Evolutionary conservation across 2,797 vertebrate species (phyloP).

Genomic region (Fundulus diaphanus): DNA sequence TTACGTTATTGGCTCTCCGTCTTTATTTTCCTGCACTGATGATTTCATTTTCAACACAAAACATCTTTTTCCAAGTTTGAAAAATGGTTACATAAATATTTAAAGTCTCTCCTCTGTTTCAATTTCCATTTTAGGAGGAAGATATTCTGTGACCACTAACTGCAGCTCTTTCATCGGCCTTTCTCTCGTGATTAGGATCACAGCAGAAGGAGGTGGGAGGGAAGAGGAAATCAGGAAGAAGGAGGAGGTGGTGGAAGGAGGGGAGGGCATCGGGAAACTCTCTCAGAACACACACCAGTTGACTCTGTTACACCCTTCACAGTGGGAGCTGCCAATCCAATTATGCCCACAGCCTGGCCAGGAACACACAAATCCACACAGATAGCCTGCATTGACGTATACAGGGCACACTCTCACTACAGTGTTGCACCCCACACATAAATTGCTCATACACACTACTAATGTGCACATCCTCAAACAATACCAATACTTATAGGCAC

Average conservation of each 20-base stretch:
- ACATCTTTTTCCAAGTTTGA: background rate
- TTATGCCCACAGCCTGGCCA: conserved; percentile 43
- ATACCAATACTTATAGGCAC: conserved; percentile 25
- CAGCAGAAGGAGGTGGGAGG: conserved; percentile 38
- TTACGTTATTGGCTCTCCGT: background rate
- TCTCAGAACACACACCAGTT: conserved; percentile 69
- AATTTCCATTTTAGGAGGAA: conserved; percentile 18
- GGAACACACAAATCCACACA: conserved; percentile 9
- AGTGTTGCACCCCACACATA: conserved; percentile 16
- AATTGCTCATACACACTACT: conserved; percentile 11
- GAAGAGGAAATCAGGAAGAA: conserved; percentile 24
- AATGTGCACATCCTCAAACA: background rate
- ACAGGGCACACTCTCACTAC: background rate
- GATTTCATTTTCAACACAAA: background rate
- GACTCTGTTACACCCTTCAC: conserved; percentile 71
- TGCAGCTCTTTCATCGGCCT: conserved; percentile 35
- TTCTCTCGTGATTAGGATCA: conserved; percentile 65
- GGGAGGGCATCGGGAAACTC: conserved; percentile 51
- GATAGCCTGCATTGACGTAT: background rate
- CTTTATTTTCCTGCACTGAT: background rate
- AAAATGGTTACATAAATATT: background rate
- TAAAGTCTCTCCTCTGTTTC: conserved; percentile 5
- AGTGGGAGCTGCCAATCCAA: conserved; percentile 76
- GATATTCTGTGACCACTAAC: conserved; percentile 24
- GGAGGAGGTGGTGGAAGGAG: conserved; percentile 30